These are phyloP conservation scores for Homalodisca vitripennis DNA, from an alignment of 1,140 invertebrate species.

Conservation along the genomic window DNA sequence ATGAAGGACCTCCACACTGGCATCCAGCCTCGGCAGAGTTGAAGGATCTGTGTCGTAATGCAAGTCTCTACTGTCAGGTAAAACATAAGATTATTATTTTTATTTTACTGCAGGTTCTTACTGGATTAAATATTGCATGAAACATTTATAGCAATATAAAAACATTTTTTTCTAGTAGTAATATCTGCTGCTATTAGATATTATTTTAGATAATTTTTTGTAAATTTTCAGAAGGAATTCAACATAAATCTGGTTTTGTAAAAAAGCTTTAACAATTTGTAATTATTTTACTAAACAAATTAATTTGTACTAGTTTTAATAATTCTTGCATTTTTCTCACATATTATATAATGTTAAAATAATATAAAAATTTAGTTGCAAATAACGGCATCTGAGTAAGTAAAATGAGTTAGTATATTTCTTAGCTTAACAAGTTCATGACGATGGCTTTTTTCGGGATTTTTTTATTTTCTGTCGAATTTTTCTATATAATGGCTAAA, in stretches of 20 bases:
- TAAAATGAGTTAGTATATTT: too few species aligned
- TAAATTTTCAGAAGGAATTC: not conserved
- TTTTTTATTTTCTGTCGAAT: too few species aligned
- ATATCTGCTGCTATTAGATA: conserved; percentile 14
- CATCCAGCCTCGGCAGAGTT: conserved; percentile 73
- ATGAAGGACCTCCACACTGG: conserved; percentile 73
- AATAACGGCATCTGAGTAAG: too few species aligned
- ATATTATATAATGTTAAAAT: too few species aligned
- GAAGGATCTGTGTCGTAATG: conserved; percentile 61
- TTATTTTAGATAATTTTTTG: not conserved
- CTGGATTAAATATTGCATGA: not conserved
- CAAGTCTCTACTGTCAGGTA: conserved; percentile 64
- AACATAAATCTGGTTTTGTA: not conserved
- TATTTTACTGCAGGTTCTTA: not conserved
- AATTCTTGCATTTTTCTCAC: too few species aligned
- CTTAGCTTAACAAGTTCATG: too few species aligned
- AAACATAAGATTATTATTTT: conserved; percentile 26
- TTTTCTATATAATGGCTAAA: too few species aligned
- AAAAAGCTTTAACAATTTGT: not conserved
- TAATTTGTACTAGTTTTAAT: too few species aligned
- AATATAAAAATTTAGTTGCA: too few species aligned
- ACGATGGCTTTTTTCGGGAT: too few species aligned
- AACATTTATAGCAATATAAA: not conserved
- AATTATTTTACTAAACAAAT: too few species aligned
- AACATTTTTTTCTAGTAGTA: conserved; percentile 30